These are phyloP conservation scores for Actinostola sp. DNA, from an alignment of 92 coral and sea anemone species.

Conservation along the genomic window DNA sequence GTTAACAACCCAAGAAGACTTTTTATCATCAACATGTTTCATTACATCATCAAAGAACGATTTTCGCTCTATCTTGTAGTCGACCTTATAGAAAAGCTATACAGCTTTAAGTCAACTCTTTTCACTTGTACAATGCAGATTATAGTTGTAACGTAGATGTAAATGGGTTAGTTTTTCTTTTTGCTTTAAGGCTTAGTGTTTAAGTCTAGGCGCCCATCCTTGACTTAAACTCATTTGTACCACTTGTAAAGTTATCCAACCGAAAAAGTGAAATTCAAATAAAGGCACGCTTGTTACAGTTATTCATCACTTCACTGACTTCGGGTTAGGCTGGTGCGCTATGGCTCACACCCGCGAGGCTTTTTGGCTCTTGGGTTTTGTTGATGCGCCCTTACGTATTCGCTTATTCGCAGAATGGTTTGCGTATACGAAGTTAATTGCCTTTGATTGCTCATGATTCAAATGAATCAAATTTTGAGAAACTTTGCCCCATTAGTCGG, in stretches of 20 bases:
- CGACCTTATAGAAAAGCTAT: background rate
- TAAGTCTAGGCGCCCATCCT: background rate
- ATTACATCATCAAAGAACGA: too few relatives aligned
- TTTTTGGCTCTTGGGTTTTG: too few relatives aligned
- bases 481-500: too few relatives aligned
- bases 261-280: background rate
- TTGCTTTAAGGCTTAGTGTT: background rate
- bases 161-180: background rate
- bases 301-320: slow-evolving; percentile 9
- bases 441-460: background rate
- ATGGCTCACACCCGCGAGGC: too few relatives aligned
- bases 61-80: background rate
- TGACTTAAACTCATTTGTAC: background rate
- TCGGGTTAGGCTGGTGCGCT: too few relatives aligned
- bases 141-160: background rate
- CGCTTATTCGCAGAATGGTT: background rate
- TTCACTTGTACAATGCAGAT: slow-evolving; percentile 12
- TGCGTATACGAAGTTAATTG: background rate
- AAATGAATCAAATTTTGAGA: background rate
- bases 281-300: slow-evolving; percentile 9
- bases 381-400: too few relatives aligned
- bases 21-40: too few relatives aligned
- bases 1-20: too few relatives aligned
- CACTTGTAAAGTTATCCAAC: slow-evolving; percentile 11
- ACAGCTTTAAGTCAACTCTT: background rate